Evolutionary conservation across 2,113 vertebrate species (phyloP).

Genomic region (Dicerorhinus sumatrensis): DNA sequence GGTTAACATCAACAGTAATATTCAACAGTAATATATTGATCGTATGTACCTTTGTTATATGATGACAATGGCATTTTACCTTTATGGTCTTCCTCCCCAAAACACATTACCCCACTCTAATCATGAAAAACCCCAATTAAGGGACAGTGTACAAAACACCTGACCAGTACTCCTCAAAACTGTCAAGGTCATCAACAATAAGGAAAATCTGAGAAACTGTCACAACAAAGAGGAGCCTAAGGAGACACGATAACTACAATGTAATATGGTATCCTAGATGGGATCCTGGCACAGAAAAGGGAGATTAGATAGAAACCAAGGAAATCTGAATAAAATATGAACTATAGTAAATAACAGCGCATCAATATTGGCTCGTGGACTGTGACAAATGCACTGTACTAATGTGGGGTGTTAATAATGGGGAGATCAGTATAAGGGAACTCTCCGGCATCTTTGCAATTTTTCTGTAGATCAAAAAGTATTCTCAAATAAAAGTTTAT

Average conservation of each 20-base stretch:
- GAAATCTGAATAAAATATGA: not conserved
- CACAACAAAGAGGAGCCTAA: not conserved
- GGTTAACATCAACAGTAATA: not conserved
- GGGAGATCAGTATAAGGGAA: not conserved
- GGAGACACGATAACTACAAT: not conserved
- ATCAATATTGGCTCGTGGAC: not conserved
- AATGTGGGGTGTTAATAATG: not conserved
- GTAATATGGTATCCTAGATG: not conserved
- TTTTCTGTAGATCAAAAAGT: slow-evolving; percentile 39
- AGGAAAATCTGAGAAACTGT: not conserved
- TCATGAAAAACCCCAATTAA: not conserved
- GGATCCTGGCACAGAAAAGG: not conserved
- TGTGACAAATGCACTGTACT: not conserved
- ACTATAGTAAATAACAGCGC: not conserved
- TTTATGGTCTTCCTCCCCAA: not conserved
- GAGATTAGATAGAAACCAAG: not conserved
- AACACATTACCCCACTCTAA: not conserved
- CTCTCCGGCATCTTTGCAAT: not conserved
- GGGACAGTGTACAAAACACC: not conserved
- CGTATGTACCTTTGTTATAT: not conserved
- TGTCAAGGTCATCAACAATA: not conserved
- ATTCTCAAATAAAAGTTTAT: not conserved
- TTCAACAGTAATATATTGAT: not conserved
- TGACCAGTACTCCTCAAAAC: not conserved
- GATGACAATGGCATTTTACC: not conserved